phyloP scores from a whole-genome alignment of 2,113 vertebrate genomes.

The Pavo muticus region DNA sequence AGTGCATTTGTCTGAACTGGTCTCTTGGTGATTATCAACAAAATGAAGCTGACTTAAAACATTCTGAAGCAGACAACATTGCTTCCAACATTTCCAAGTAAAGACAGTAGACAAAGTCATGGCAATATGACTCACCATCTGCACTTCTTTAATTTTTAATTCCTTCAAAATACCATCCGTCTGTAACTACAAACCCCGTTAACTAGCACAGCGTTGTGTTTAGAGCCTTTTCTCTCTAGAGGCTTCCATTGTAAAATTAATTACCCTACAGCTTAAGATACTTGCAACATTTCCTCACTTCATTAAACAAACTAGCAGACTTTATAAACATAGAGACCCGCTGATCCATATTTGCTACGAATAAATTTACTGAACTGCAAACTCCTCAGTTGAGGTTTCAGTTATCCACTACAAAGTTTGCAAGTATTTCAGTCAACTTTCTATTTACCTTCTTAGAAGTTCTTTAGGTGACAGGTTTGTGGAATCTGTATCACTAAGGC shows the following conservation, averaged over 20 bases:
- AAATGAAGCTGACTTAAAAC: background rate
- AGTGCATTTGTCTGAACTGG: background rate
- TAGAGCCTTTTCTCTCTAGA: background rate
- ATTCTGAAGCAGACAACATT: background rate
- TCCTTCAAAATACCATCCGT: background rate
- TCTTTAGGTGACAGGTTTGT: constrained; percentile 74
- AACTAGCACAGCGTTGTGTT: background rate
- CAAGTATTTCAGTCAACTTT: background rate
- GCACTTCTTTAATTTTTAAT: background rate
- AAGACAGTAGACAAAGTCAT: background rate
- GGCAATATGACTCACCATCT: background rate
- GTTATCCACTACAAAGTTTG: background rate
- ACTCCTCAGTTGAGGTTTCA: background rate
- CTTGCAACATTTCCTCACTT: background rate
- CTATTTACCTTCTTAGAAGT: constrained; percentile 85
- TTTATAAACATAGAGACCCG: background rate
- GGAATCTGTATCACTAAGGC: constrained; percentile 52
- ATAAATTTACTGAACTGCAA: background rate
- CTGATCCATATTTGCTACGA: background rate
- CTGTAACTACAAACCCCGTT: background rate
- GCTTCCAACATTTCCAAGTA: background rate
- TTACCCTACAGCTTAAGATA: background rate
- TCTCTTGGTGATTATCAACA: background rate
- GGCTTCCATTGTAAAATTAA: background rate
- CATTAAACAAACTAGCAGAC: background rate